These are phyloP conservation scores for Electrophaes corylata DNA, from an alignment of 2,888 invertebrate genomes.

Conservation along the genomic window DNA sequence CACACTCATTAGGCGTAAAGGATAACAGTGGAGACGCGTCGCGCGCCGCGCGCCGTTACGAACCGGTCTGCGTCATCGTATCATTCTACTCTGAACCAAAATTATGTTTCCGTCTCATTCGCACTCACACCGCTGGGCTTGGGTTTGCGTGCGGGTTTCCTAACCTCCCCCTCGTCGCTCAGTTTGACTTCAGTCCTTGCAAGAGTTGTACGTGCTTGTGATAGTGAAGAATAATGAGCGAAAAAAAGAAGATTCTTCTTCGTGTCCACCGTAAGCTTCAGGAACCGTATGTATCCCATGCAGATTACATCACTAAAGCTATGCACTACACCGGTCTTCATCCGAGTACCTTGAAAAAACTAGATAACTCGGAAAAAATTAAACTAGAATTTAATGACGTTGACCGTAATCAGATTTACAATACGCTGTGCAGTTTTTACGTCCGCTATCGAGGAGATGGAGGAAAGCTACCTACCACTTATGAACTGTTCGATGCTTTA, in stretches of 20 bases:
- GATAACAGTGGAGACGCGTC: no score
- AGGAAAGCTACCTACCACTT: slow-evolving; percentile 44
- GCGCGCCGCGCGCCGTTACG: not conserved
- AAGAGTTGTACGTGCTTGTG: slow-evolving; percentile 8
- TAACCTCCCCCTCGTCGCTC: not conserved
- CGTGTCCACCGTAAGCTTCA: slow-evolving; percentile 16
- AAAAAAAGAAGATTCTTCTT: slow-evolving; percentile 5
- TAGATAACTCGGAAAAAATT: slow-evolving; percentile 2
- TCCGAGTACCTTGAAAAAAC: slow-evolving; percentile 3
- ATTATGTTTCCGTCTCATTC: slow-evolving; percentile 5
- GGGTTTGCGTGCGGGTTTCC: not conserved
- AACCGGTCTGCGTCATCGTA: not conserved
- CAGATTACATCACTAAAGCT: not conserved
- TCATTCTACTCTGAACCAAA: not conserved
- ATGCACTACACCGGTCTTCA: slow-evolving; percentile 38
- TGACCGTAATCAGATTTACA: slow-evolving; percentile 43
- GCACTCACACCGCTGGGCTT: not conserved
- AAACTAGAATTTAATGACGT: slow-evolving; percentile 23
- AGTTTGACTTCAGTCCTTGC: slow-evolving; percentile 9
- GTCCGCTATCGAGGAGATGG: slow-evolving; percentile 1
- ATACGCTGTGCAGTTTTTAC: slow-evolving; percentile 41
- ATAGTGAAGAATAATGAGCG: slow-evolving; percentile 10
- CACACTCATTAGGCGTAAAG: not conserved
- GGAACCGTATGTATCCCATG: not conserved
- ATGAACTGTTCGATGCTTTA: slow-evolving; percentile 41